Percentiles rank a stretch among this genome's conserved stretches.
Conservation (phyloP, 1,140 invertebrate genomes). For the Thaumatotibia leucotreta region DNA sequence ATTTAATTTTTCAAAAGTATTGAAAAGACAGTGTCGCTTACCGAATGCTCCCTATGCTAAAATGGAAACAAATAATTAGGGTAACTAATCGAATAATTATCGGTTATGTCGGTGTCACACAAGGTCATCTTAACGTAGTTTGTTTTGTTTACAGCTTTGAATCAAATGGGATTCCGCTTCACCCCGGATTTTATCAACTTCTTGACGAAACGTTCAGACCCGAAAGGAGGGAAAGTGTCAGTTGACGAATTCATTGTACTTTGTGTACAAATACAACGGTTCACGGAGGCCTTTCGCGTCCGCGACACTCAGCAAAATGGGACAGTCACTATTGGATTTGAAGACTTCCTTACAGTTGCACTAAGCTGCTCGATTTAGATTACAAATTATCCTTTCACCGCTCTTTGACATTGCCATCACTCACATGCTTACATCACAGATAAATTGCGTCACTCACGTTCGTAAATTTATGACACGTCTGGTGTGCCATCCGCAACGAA, state of each 20-base stretch:
- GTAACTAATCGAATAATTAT: too few relatives aligned
- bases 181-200: slow-evolving; percentile 86
- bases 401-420: neutral
- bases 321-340: slow-evolving; percentile 87
- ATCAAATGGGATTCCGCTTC: slow-evolving; percentile 93
- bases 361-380: slow-evolving; percentile 81
- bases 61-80: too few relatives aligned
- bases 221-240: slow-evolving; percentile 81
- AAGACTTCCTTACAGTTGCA: slow-evolving; percentile 89
- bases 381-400: neutral
- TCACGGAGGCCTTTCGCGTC: slow-evolving; percentile 88
- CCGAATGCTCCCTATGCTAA: too few relatives aligned
- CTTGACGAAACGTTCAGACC: slow-evolving; percentile 83
- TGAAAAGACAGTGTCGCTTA: too few relatives aligned
- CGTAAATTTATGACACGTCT: too few relatives aligned
- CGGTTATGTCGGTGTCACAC: too few relatives aligned
- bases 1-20: too few relatives aligned
- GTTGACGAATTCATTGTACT: slow-evolving; percentile 93
- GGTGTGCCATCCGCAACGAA: too few relatives aligned
- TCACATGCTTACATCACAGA: neutral
- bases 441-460: too few relatives aligned
- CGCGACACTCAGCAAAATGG: slow-evolving; percentile 87
- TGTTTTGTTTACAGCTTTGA: slow-evolving; percentile 79
- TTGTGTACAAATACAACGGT: slow-evolving; percentile 91
- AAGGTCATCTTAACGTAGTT: neutral